These are phyloP conservation scores for Idaea dimidiata DNA, from an alignment of 2,888 invertebrate genomes.

Conservation along the genomic window DNA sequence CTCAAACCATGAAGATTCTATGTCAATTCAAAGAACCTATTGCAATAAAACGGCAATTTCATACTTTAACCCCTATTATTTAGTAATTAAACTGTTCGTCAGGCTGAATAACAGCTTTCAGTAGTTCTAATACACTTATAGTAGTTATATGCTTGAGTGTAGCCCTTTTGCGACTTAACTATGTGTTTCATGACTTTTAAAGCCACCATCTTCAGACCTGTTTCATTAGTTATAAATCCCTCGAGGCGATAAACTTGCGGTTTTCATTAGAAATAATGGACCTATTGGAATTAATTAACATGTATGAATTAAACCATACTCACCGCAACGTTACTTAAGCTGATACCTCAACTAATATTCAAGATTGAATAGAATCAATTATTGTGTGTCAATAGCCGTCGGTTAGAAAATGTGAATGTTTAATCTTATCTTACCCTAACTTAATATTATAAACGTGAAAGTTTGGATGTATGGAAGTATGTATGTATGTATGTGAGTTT, in stretches of 20 bases:
- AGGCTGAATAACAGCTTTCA: too few species aligned
- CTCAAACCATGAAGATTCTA: too few species aligned
- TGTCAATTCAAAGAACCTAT: too few species aligned
- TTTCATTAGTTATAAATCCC: conserved; percentile 32
- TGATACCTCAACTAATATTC: conserved; percentile 20
- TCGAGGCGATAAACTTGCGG: conserved; percentile 33
- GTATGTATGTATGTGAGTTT: too few species aligned
- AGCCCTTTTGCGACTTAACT: neutral
- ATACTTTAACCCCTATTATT: too few species aligned
- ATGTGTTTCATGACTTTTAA: neutral
- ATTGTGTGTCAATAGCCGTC: too few species aligned
- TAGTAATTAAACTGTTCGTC: too few species aligned
- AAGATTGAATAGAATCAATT: conserved; percentile 7
- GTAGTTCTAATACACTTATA: conserved; percentile 23
- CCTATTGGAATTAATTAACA: conserved; percentile 27
- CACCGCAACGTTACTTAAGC: conserved; percentile 25
- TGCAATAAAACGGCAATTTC: too few species aligned
- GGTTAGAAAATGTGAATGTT: too few species aligned
- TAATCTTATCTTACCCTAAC: too few species aligned
- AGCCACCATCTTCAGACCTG: neutral
- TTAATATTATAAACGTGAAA: too few species aligned
- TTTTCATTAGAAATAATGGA: conserved; percentile 27
- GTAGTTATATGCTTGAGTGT: neutral
- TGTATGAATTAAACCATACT: conserved; percentile 22
- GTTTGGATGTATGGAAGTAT: too few species aligned